Percentiles rank a stretch among this genome's conserved stretches.
phyloP scores from a whole-genome alignment of 2,113 vertebrate species.

The Malurus alboscapulatus region DNA sequence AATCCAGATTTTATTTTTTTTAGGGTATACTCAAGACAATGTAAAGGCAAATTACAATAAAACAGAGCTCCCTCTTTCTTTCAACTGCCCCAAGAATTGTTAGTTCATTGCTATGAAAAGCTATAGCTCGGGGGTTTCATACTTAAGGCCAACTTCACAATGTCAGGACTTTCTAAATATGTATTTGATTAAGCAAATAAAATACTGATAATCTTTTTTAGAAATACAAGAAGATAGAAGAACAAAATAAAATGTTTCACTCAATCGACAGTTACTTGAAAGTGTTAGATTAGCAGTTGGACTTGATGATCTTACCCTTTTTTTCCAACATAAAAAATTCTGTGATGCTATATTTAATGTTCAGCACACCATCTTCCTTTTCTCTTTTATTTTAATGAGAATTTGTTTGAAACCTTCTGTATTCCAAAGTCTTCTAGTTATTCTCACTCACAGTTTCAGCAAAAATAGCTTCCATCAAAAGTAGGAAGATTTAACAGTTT shows the following conservation, averaged over 20 bases:
- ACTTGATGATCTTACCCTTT: not conserved
- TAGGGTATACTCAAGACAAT: not conserved
- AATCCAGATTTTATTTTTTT: not conserved
- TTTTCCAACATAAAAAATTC: not conserved
- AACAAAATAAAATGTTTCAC: not conserved
- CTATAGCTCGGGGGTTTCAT: not conserved
- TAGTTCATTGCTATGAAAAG: not conserved
- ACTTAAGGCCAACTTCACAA: fast-evolving
- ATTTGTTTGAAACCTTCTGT: not conserved
- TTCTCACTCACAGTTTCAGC: not conserved
- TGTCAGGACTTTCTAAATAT: not conserved
- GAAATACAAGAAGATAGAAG: not conserved
- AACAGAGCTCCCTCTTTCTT: not conserved
- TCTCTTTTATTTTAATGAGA: not conserved
- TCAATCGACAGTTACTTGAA: not conserved
- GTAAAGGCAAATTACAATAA: not conserved
- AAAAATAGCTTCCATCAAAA: not conserved
- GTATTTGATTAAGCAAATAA: not conserved
- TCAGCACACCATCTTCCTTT: not conserved
- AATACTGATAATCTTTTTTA: not conserved
- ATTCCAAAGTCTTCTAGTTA: not conserved
- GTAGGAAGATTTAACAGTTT: not conserved
- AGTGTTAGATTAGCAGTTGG: not conserved
- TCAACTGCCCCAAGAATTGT: not conserved
- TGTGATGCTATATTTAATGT: not conserved